Conservation (phyloP, 2,797 vertebrate genomes). For the Pseudopleuronectes americanus region DNA sequence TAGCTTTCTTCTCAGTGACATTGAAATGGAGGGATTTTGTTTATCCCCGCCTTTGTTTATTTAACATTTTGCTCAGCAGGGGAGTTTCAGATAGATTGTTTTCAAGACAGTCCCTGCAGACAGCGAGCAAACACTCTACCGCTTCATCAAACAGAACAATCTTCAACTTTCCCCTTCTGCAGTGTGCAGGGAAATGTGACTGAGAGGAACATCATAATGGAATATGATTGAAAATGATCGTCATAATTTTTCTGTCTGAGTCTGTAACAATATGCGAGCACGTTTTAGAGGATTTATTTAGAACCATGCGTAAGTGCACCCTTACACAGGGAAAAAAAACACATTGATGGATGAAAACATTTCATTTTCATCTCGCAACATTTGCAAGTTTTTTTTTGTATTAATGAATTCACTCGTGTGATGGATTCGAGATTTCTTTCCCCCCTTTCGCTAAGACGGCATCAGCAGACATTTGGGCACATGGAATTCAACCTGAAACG, state of each 20-base stretch:
- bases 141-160: constrained; percentile 90
- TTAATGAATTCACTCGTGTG: constrained; percentile 79
- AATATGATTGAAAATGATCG: constrained; percentile 86
- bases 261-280: constrained; percentile 79
- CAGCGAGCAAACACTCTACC: constrained; percentile 88
- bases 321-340: constrained; percentile 56
- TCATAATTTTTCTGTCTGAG: constrained; percentile 80
- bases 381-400: constrained; percentile 68
- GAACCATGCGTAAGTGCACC: constrained; percentile 67
- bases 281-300: constrained; percentile 77
- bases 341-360: constrained; percentile 78
- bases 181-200: constrained; percentile 81
- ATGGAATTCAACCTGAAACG: constrained; percentile 64
- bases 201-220: constrained; percentile 82
- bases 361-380: constrained; percentile 78
- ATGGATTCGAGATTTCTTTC: constrained; percentile 64
- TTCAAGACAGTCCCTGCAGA: constrained; percentile 88
- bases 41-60: constrained; percentile 89
- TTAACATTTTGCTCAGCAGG: constrained; percentile 89
- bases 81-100: constrained; percentile 89
- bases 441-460: constrained; percentile 50
- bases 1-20: constrained; percentile 87
- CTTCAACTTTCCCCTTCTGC: constrained; percentile 87
- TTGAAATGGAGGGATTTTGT: constrained; percentile 90
- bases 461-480: constrained; percentile 66